Evolutionary conservation across 2,797 vertebrate species (phyloP), one percentile per base, ranked within the genome.

Genomic region (Rachycentron canadum): DNA sequence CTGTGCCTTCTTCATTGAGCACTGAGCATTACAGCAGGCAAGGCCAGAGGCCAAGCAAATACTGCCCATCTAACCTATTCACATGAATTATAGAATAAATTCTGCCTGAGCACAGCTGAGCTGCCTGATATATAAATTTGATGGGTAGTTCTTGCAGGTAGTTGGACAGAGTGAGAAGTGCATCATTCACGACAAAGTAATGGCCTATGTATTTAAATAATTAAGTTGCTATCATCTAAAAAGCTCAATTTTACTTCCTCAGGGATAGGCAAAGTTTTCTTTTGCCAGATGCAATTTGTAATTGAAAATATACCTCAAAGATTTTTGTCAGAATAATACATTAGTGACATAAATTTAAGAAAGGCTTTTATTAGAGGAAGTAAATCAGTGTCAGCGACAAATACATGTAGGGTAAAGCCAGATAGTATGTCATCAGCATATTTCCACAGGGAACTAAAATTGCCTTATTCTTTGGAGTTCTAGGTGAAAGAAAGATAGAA

Each of bases 11-110:
- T 80, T 82, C 70, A 82, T 73, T 86, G 78, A 92, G 86, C 72
- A 86, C 69, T 66, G 83, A 84, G 81, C 57, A 76, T 64, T 85
- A 79, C 83, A 86, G 80, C 60, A 82, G 86, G 79, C 87, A 79
- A 90, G 89, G 91, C 88, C 88, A 90, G 90, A 91, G 92, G 92
- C 86, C 86, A 91, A 88, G 82, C 91, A 94, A 93, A 92, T 90
- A 90, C 82, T 86, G 83, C 83, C 79, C 79, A 84, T 82, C 88
- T 84, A 81, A 89, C 84, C 90, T 83, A 91, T 91, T 92, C 87
- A 81, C 78, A 86, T 92, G 85, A 91, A 92, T 94, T 91, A 91
- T 86, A 81, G 67, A 93, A 87, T 90, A 86, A 84, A 91, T 89
- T 89, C 81, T 90, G 88, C 73, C 87, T 85, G 83, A 94, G 89